Base-by-base conservation (phyloP, 2,888 invertebrate genomes). In the Hirtodrosophila confusa region DNA sequence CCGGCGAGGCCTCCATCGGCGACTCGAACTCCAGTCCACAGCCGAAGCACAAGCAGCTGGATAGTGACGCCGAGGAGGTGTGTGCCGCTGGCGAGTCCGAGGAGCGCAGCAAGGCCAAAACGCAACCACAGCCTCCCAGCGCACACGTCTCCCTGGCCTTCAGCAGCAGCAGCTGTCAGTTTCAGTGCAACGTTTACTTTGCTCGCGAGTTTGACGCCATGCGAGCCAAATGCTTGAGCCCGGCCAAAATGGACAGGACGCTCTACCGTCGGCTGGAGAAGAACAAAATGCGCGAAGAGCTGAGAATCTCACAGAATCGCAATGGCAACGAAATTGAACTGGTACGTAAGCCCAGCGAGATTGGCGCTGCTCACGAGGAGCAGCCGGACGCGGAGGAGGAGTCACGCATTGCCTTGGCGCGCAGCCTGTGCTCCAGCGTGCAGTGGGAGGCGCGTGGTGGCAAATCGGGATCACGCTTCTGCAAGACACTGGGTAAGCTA, bases 401-500 rank as follows among this genome's bases (percentile, higher is more conserved):
- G 57, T 86, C 89, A 0, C 35, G 97, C 94, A 90, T 95, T 72
- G 95, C 95, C 0, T 97, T 95, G 90, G 95, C 97, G n/a, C 93
- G 97, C 8, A 98, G 98, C 23, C 92, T 98, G 55, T 94, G 96
- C 36, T 93, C 95, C 70, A 97, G 97, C 89, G 94, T 96, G 36
- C 95, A 95, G 55, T 99, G 98, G 98, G 96, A 96, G 45, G 98
- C 99, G 0, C 93, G 96, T 73, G 99, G 99, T 4, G 99, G 99
- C 33, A 99, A 99, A 92, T 99, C 99, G 0, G 99, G 99, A 0
- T 98, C 98, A 6, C 94, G 96, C 33, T 99, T 99, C 93, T 96
- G 97, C 89, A 99, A 99, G 93, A 98, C 98, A 37, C 93, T 94
- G 91, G 97, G 96, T 95, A 61, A 47, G 70, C 24, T 27, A 27